Conservation (phyloP, 2,113 vertebrate species). For the Oncorhynchus keta region DNA sequence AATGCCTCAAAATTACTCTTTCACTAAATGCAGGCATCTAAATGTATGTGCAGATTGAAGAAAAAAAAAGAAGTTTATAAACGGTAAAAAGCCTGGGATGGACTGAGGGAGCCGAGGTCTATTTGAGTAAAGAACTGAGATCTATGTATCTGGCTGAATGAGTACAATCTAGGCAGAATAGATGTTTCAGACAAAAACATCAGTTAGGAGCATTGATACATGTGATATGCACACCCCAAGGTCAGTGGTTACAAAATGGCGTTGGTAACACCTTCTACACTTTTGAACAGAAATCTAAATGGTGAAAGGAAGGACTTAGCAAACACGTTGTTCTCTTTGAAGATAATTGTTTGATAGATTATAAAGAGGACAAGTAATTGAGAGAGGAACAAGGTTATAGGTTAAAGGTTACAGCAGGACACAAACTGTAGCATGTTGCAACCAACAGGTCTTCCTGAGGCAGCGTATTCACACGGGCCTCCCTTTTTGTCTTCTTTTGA, state of each 20-base stretch:
- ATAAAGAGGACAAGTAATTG: background rate
- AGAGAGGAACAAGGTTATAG: background rate
- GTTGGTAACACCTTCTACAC: conserved; percentile 3
- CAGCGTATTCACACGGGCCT: too few species aligned
- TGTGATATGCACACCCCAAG: conserved; percentile 14
- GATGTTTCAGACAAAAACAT: conserved; percentile 12
- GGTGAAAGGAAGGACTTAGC: background rate
- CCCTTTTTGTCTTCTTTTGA: too few species aligned
- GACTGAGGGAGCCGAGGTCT: conserved; percentile 7
- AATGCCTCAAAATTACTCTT: conserved; percentile 59
- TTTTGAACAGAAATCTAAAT: background rate
- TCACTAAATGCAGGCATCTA: conserved; percentile 65
- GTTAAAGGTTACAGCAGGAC: too few species aligned
- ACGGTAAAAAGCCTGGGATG: conserved; percentile 25
- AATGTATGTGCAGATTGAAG: conserved; percentile 32
- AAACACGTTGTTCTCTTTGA: background rate
- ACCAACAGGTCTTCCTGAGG: too few species aligned
- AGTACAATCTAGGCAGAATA: conserved; percentile 17
- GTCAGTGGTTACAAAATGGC: conserved; percentile 19
- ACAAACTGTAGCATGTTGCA: too few species aligned
- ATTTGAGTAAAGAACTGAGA: conserved; percentile 29
- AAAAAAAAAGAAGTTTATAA: conserved; percentile 25
- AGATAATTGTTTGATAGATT: background rate
- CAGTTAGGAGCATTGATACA: background rate
- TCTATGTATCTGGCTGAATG: conserved; percentile 21